Evolutionary conservation across 2,113 vertebrate species (phyloP).

Genomic region (Ahaetulla prasina): DNA sequence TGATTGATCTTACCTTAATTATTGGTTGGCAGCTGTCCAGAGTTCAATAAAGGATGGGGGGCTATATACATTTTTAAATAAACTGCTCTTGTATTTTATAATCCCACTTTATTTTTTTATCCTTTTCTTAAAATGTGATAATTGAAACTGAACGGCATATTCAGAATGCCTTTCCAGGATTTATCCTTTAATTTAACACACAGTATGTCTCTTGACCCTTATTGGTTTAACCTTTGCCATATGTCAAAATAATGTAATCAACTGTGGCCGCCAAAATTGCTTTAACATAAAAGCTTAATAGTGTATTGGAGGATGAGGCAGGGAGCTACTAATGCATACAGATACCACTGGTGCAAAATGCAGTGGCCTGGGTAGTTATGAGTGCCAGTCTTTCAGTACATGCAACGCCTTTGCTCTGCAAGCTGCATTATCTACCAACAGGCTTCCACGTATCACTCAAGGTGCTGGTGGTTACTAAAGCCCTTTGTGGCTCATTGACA

Average conservation of each 20-base stretch:
- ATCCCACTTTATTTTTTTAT: background rate
- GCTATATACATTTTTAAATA: background rate
- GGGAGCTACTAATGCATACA: background rate
- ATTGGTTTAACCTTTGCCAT: background rate
- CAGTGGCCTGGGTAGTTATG: background rate
- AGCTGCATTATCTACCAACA: background rate
- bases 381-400: background rate
- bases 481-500: background rate
- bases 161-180: background rate
- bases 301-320: background rate
- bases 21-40: background rate
- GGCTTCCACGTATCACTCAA: background rate
- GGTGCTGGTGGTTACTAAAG: background rate
- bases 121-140: background rate
- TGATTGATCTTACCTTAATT: background rate
- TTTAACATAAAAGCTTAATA: background rate
- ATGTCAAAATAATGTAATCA: background rate
- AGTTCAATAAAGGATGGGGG: background rate
- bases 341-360: background rate
- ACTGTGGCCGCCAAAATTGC: background rate
- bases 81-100: background rate
- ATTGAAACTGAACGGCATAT: background rate
- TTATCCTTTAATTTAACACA: conserved; percentile 10
- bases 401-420: background rate
- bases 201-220: conserved; percentile 16